Evolutionary conservation across 2,888 invertebrate species (phyloP).

Genomic region (Sminthurinus aureus): DNA sequence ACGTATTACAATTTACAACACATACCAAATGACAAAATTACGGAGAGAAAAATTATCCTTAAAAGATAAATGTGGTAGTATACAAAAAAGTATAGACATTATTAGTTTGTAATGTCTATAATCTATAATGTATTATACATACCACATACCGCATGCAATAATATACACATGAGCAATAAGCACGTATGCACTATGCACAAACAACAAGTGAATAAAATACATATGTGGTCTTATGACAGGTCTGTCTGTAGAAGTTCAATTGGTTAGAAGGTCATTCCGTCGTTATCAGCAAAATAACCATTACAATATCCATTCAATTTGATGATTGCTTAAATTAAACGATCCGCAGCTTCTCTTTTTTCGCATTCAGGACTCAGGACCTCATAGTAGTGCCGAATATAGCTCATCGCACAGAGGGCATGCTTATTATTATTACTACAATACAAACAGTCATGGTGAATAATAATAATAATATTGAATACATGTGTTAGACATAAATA

Average conservation of each 20-base stretch:
- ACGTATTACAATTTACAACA: too few relatives aligned
- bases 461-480: background rate
- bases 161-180: too few relatives aligned
- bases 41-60: too few relatives aligned
- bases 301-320: background rate
- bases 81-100: too few relatives aligned
- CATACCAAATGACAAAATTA: too few relatives aligned
- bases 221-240: background rate
- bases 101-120: too few relatives aligned
- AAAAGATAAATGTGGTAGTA: too few relatives aligned
- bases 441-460: background rate
- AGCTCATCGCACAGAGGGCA: background rate
- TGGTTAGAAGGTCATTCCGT: background rate
- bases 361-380: too few relatives aligned
- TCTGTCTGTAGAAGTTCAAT: background rate
- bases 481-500: too few relatives aligned
- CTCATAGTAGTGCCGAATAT: background rate
- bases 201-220: background rate
- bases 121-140: too few relatives aligned
- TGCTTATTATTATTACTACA: background rate
- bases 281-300: background rate
- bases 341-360: background rate
- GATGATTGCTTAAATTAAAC: constrained; percentile 14
- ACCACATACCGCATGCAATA: too few relatives aligned
- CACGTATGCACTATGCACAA: too few relatives aligned